Evolutionary conservation across 2,797 vertebrate species (phyloP).

Genomic region (Hydrocynus forskahlii): DNA sequence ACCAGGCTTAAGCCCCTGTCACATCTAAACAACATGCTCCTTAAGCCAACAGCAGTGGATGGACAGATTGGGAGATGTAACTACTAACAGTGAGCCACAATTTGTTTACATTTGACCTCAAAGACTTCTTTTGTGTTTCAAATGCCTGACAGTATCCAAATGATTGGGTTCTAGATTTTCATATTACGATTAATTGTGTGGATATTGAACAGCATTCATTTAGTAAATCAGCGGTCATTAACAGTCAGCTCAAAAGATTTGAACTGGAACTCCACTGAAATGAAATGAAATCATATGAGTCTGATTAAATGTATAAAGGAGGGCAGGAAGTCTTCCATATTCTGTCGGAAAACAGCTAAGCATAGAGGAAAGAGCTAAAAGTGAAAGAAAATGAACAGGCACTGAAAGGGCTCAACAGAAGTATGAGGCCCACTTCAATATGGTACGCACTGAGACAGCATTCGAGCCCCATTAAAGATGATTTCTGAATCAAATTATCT

Average conservation of each 20-base stretch:
- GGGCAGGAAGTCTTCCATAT: no score
- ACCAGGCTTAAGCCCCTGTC: background rate
- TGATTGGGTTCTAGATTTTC: no score
- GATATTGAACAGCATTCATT: background rate
- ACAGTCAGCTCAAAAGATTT: background rate
- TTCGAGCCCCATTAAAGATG: background rate
- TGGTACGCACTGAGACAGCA: background rate
- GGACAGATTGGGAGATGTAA: slow-evolving; percentile 1
- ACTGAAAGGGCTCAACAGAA: background rate
- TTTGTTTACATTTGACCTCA: background rate
- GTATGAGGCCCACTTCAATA: background rate
- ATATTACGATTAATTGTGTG: background rate
- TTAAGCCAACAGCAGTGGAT: background rate
- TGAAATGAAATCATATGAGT: background rate
- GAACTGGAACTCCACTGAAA: no score
- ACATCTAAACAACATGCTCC: slow-evolving; percentile 8
- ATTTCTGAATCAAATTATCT: no score
- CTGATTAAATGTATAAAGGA: background rate
- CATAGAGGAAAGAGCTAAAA: background rate
- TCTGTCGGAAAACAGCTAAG: no score
- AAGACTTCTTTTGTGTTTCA: background rate
- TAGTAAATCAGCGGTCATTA: background rate
- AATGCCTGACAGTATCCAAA: background rate
- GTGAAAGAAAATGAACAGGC: background rate
- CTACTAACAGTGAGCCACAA: background rate